Conservation (phyloP, 2,888 invertebrate species). For the Octodonta nipae region DNA sequence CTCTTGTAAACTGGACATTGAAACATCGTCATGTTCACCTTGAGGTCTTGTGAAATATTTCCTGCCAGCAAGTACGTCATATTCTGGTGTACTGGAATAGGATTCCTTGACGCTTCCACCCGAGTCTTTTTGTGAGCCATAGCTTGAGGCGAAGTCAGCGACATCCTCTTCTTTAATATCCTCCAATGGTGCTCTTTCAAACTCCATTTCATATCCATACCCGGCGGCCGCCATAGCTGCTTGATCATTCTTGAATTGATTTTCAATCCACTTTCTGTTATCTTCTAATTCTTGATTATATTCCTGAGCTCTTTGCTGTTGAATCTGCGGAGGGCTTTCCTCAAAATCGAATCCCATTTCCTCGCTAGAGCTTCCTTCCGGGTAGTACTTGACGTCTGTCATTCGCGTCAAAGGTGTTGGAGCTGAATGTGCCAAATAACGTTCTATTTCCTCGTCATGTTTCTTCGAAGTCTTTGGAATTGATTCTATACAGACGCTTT, state of each 20-base stretch:
- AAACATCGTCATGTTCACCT: conserved; percentile 86
- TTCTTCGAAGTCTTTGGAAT: conserved; percentile 40
- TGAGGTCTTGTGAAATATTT: conserved; percentile 65
- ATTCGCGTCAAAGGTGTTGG: conserved; percentile 45
- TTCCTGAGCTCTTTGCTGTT: conserved; percentile 20
- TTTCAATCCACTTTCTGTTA: conserved; percentile 79
- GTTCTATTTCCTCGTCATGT: conserved; percentile 59
- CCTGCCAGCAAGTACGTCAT: conserved; percentile 70
- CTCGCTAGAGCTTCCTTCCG: conserved; percentile 42
- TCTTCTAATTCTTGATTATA: conserved; percentile 51
- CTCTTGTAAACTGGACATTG: conserved; percentile 84
- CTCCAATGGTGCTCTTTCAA: conserved; percentile 71
- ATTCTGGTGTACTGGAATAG: conserved; percentile 83
- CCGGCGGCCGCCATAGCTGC: conserved; percentile 46
- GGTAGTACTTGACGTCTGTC: conserved; percentile 38
- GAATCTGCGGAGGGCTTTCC: conserved; percentile 44
- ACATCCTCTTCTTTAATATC: conserved; percentile 88
- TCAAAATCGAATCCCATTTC: conserved; percentile 56
- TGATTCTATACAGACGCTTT: conserved; percentile 55
- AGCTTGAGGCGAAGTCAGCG: conserved; percentile 64
- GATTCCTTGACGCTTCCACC: conserved; percentile 79
- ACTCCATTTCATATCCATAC: conserved; percentile 60
- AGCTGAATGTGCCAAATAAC: conserved; percentile 54
- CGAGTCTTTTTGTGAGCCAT: conserved; percentile 64
- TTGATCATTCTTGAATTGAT: conserved; percentile 68